Evolutionary conservation across 2,888 invertebrate species (phyloP), one percentile per base, ranked within the genome.

Genomic region (Ligdia adustata): DNA sequence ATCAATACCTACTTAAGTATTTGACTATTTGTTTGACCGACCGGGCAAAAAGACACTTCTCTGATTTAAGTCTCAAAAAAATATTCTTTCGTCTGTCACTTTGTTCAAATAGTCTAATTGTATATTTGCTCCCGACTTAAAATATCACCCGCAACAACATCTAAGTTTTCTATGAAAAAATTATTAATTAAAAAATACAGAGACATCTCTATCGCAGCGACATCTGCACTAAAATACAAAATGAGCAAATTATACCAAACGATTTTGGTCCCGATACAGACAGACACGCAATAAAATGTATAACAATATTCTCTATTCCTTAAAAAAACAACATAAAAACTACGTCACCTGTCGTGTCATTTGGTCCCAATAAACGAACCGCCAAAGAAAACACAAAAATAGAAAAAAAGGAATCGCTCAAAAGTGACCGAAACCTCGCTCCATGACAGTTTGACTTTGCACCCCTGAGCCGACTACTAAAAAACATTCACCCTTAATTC

Each of bases 341-440:
- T 71, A 64, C 85, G 85, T 88, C 90, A 90, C 89, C 90, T 90
- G 90, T 87, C 88, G 87, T 89, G 89, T 89, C 90, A 89, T 89
- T 90, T 89, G 90, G 90, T 82, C 63, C 82, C 83, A 83, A 85
- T 86, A 84, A 85, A 82, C 76, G 72, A 52, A 73, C 87, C 88
- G 88, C 82, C 88, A 87, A 88, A 88, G 85, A 86, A 85, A 83
- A 82, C 74, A 80, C 60, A 65, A 79, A 76, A 79, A 63, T 76
- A 80, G 7, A 82, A 85, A 82, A 79, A 72, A 68, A 56, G 45
- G 68, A 69, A 75, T 75, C 75, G 75, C 74, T 76, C 73, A 82
- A 79, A 78, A 84, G 71, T 87, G 88, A 85, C 85, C 87, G 66
- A 72, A 29, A 73, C 66, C 70, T 68, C 12, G 76, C 69, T 72